phyloP scores from a whole-genome alignment of 2,113 vertebrate genomes.

The Sinosuthora webbiana region DNA sequence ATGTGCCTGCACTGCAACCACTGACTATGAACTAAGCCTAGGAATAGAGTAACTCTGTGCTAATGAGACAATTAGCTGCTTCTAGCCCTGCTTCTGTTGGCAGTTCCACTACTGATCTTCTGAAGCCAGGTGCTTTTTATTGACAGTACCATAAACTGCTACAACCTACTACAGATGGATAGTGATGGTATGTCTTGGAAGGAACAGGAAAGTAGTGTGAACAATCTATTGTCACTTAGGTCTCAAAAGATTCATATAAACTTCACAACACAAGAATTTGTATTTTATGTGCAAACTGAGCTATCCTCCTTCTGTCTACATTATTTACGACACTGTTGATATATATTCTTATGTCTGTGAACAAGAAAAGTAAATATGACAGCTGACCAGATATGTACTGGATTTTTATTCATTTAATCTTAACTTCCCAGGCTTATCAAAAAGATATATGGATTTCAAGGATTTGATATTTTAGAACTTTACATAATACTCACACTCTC shows the following conservation, averaged over 20 bases:
- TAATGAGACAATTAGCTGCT: background rate
- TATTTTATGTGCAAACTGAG: background rate
- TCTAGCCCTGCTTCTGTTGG: background rate
- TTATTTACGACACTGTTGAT: background rate
- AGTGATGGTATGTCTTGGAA: background rate
- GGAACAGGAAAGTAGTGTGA: background rate
- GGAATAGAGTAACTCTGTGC: background rate
- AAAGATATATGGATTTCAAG: background rate
- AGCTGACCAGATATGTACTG: background rate
- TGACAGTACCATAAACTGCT: background rate
- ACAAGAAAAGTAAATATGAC: background rate
- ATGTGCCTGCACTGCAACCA: background rate
- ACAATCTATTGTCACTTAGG: background rate
- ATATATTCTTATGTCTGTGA: background rate
- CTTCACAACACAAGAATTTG: background rate
- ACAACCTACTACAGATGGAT: background rate
- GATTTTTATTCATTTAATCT: slow-evolving; percentile 8
- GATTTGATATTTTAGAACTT: background rate
- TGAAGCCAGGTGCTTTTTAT: background rate
- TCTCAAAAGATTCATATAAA: background rate
- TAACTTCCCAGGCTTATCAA: background rate
- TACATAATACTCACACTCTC: background rate
- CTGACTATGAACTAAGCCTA: background rate
- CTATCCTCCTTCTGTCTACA: background rate
- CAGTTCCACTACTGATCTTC: background rate